Conservation (phyloP, 2,113 vertebrate species). For the Seriola dumerili region DNA sequence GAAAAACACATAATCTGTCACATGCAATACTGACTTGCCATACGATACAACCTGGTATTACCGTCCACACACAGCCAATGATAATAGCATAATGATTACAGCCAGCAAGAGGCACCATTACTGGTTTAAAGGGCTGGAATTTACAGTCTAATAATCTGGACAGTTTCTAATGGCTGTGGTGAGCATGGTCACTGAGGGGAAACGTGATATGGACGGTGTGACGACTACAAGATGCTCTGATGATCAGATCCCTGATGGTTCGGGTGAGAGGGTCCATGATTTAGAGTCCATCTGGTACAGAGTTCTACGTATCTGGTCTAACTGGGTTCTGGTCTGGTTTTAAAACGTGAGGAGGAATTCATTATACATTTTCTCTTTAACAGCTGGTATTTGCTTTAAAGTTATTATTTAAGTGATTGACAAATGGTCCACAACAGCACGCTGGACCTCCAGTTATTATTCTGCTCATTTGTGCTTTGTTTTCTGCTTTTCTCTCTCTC, state of each 20-base stretch:
- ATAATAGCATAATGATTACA: slow-evolving; percentile 49
- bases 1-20: slow-evolving; percentile 63
- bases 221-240: slow-evolving; percentile 52
- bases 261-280: slow-evolving; percentile 42
- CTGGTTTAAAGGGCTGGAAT: slow-evolving; percentile 49
- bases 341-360: slow-evolving; percentile 47
- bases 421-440: slow-evolving; percentile 13
- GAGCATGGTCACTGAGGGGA: slow-evolving; percentile 40
- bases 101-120: slow-evolving; percentile 40
- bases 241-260: slow-evolving; percentile 42
- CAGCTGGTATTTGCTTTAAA: slow-evolving; percentile 39
- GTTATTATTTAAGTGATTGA: slow-evolving; percentile 30
- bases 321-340: slow-evolving; percentile 25
- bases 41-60: slow-evolving; percentile 52
- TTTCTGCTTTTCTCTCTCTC: not conserved
- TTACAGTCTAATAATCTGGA: slow-evolving; percentile 59
- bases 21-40: slow-evolving; percentile 7
- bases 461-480: slow-evolving; percentile 26
- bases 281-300: slow-evolving; percentile 52
- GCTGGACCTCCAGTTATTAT: slow-evolving; percentile 23
- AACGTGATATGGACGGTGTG: slow-evolving; percentile 58
- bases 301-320: not conserved
- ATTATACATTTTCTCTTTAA: slow-evolving; percentile 35
- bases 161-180: slow-evolving; percentile 53
- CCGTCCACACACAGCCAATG: slow-evolving; percentile 38